phyloP scores from a whole-genome alignment of 2,888 invertebrate species.

The Epirrhoe alternata region DNA sequence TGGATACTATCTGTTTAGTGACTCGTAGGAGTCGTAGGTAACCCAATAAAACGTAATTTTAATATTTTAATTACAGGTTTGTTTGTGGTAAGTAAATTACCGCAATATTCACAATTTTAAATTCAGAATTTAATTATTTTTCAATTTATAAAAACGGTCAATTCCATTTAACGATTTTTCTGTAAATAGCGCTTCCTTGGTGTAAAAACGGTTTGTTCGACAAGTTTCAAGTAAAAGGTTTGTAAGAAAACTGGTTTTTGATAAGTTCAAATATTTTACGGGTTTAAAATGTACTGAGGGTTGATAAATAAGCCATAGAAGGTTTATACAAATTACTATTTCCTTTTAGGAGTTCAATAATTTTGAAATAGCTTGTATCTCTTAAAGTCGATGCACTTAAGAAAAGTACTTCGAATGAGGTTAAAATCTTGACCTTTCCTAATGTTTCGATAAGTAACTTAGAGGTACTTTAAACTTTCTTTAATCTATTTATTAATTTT shows the following conservation, averaged over 20 bases:
- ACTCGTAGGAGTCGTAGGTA: too few relatives aligned
- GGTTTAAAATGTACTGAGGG: not conserved
- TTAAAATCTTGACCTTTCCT: conserved; percentile 16
- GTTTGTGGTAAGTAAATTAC: too few relatives aligned
- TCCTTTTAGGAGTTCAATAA: not conserved
- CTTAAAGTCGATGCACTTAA: conserved; percentile 1
- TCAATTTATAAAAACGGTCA: too few relatives aligned
- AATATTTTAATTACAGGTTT: too few relatives aligned
- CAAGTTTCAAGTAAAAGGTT: not conserved
- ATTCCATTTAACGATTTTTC: not conserved
- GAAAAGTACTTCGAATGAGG: conserved; percentile 3
- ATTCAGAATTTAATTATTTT: too few relatives aligned
- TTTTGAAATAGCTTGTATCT: not conserved
- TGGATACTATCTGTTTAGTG: too few relatives aligned
- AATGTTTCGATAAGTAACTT: conserved; percentile 2
- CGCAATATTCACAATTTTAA: too few relatives aligned
- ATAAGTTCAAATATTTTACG: not conserved
- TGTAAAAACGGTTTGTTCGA: not conserved
- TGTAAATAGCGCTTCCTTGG: not conserved
- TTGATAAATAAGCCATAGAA: not conserved
- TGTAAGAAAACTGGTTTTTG: not conserved
- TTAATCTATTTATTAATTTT: not conserved
- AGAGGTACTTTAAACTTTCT: too few relatives aligned
- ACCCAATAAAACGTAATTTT: too few relatives aligned
- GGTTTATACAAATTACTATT: not conserved